Percentiles rank a stretch among this genome's conserved stretches.
These are phyloP conservation scores for Bolinopsis microptera DNA, from an alignment of 37 sponge, comb jelly and placozoan species.

Conservation along the genomic window DNA sequence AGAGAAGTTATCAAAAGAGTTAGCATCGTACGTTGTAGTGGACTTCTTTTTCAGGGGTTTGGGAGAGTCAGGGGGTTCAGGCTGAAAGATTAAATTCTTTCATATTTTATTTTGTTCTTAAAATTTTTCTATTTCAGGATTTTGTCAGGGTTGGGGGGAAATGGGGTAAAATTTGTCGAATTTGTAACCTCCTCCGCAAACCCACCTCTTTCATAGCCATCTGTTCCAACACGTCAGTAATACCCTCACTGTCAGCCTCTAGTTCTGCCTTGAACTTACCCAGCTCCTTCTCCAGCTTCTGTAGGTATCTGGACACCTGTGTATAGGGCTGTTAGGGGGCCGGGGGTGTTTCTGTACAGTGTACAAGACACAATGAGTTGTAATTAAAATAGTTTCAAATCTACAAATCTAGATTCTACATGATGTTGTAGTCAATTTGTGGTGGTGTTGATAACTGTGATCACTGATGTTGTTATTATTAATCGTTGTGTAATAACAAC, in stretches of 20 bases:
- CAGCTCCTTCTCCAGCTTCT: conserved; percentile 86
- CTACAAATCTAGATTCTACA: too few species aligned
- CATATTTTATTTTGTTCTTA: neutral
- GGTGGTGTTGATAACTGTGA: too few species aligned
- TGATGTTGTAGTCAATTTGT: too few species aligned
- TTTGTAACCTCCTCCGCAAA: too few species aligned
- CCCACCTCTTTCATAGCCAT: conserved; percentile 66
- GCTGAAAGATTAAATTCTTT: neutral
- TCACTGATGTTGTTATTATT: too few species aligned
- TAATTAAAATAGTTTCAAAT: too few species aligned
- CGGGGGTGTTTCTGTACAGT: neutral
- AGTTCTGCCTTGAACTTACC: conserved; percentile 90
- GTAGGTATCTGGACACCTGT: conserved; percentile 82
- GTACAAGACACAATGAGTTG: neutral
- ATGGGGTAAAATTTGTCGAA: too few species aligned
- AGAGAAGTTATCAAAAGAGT: conserved; percentile 35
- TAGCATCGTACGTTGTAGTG: conserved; percentile 12
- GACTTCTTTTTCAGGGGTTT: conserved; percentile 53
- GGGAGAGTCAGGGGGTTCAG: conserved; percentile 56
- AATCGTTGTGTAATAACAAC: too few species aligned
- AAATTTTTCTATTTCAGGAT: too few species aligned
- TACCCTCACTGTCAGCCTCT: conserved; percentile 96
- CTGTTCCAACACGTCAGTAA: conserved; percentile 94
- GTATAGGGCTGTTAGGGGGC: neutral
- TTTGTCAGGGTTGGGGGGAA: too few species aligned